Base-by-base conservation (phyloP, 2,797 vertebrate genomes). In the Danio choprae region DNA sequence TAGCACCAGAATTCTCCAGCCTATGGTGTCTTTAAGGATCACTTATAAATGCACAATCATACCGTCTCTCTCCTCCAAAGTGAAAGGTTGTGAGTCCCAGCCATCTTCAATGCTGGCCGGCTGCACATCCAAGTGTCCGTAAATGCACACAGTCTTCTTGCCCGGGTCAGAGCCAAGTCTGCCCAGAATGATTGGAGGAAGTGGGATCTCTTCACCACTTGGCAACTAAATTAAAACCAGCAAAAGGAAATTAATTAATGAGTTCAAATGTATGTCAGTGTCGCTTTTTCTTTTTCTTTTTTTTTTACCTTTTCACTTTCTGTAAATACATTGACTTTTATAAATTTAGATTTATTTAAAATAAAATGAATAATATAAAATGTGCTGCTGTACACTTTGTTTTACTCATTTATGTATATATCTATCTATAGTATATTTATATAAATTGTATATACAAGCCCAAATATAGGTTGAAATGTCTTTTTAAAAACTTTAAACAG, bases 51-150 rank as follows among this genome's bases (percentile, higher is more conserved):
- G n/a, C 43, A 6, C 46, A 9, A 38, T 64, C 92, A 92, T 87
- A 99, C 98, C 98, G 0, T 99, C 95, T 87, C 92, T 96, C 88
- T 99, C 97, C 71, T 93, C 94, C 92, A 99, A 79, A 0, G 94
- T 96, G 90, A 99, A 99, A 51, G 98, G 98, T 60, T 98, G 96
- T 0, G 96, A 97, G 64, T 98, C 96, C 98, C 98, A 99, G 77
- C 98, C 98, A 0, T 99, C 98, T 0, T 96, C 93, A 1, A 96
- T 77, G 5, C 80, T 87, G 0, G 98, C 98, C 1, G 98, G 98
- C 84, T 99, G 98, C 59, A 99, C 98, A 6, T 99, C 98, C 62
- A 99, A 90, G 80, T 99, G 98, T 7, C 98, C 97, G 0, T 99
- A 99, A 0, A 99, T 92, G 63, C 98, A 99, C 56, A 99, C 95